Evolutionary conservation across 2,113 vertebrate genomes (phyloP).

Genomic region (Barnardius zonarius): DNA sequence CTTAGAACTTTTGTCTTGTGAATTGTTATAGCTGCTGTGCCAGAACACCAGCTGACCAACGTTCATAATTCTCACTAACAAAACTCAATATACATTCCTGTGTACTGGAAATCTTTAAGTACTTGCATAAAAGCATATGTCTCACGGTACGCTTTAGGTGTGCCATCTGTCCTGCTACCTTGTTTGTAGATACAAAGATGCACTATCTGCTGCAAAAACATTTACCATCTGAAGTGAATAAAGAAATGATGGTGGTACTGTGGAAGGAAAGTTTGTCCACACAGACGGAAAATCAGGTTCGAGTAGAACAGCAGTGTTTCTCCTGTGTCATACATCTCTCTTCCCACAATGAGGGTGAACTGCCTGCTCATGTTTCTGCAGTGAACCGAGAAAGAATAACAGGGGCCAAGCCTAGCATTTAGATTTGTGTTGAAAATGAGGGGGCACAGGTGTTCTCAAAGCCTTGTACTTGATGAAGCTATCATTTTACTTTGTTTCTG

Average conservation of each 20-base stretch:
- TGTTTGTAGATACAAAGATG: slow-evolving; percentile 11
- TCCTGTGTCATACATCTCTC: background rate
- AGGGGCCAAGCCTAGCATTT: background rate
- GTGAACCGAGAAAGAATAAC: background rate
- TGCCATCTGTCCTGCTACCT: slow-evolving; percentile 25
- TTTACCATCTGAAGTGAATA: background rate
- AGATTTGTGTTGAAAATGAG: background rate
- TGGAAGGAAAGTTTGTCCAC: background rate
- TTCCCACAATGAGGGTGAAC: background rate
- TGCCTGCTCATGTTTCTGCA: background rate
- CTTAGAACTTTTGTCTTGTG: background rate
- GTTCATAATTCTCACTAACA: background rate
- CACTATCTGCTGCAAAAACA: background rate
- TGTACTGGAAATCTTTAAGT: background rate
- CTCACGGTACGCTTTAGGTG: background rate
- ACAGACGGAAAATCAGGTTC: background rate
- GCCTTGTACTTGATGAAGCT: background rate
- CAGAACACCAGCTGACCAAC: background rate
- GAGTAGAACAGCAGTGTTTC: background rate
- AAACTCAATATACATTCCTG: background rate
- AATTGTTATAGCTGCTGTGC: background rate
- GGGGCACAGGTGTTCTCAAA: background rate
- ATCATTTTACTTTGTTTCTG: background rate
- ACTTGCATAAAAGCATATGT: background rate
- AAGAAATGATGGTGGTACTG: background rate